Evolutionary conservation across 2,888 invertebrate species (phyloP).

Genomic region (Prosapia bicincta): DNA sequence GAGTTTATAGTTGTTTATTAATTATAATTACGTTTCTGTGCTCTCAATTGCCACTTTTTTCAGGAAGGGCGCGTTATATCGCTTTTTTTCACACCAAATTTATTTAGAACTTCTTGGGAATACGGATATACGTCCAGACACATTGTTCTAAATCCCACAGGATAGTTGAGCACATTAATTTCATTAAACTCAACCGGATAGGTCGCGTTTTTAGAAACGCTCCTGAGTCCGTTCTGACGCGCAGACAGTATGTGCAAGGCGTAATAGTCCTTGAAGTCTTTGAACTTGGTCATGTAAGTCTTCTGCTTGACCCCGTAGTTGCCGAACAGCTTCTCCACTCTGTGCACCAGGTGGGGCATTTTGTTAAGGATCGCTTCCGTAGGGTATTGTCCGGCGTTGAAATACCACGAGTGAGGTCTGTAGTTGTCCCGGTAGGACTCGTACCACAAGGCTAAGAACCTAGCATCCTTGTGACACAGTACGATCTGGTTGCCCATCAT

Average conservation of each 20-base stretch:
- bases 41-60: too few relatives aligned
- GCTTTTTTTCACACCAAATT: too few relatives aligned
- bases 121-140: slow-evolving; percentile 27
- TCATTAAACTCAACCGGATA: slow-evolving; percentile 33
- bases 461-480: slow-evolving; percentile 42
- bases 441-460: slow-evolving; percentile 42
- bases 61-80: too few relatives aligned
- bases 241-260: slow-evolving; percentile 45
- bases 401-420: slow-evolving; percentile 41
- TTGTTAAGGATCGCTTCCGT: slow-evolving; percentile 43
- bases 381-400: slow-evolving; percentile 46
- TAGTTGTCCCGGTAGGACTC: slow-evolving; percentile 41
- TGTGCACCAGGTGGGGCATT: slow-evolving; percentile 44
- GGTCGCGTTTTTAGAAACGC: slow-evolving; percentile 7
- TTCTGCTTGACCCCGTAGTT: slow-evolving; percentile 41
- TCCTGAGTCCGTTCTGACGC: slow-evolving; percentile 36
- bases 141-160: slow-evolving; percentile 28
- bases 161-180: slow-evolving; percentile 24
- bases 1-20: too few relatives aligned
- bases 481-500: slow-evolving; percentile 36
- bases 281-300: slow-evolving; percentile 39
- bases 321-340: slow-evolving; percentile 44
- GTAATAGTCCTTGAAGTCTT: slow-evolving; percentile 42
- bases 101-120: not conserved
- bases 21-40: too few relatives aligned